Base-by-base conservation (phyloP, 2,888 invertebrate species). In the Drosophila prostipennis region DNA sequence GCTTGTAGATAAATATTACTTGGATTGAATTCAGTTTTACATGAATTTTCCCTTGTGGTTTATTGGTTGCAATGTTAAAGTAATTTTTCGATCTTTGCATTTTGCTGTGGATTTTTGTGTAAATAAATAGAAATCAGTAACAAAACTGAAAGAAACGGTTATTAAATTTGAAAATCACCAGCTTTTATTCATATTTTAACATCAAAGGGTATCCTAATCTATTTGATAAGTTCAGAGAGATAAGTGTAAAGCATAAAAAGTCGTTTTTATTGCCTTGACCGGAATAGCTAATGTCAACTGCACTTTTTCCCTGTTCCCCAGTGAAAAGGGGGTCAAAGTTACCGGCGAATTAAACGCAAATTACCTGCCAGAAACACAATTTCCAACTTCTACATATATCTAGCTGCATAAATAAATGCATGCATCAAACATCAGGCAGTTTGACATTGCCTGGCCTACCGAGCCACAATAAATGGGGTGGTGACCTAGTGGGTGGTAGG, bases 381-480 rank as follows among this genome's bases (percentile, higher is more conserved):
- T 36, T 40, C 16, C 40, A 40, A 19, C 55, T 16, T 7, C 11
- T n/a, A 19, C 23, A 36, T 16, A 34, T 23, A 26, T 51, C 13
- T 34, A 14, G 13, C 32, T 63, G 39, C 42, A 42, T 34, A 48
- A 19, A 43, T 45, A 64, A 51, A 23, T 63, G 45, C 58, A 72
- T 72, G 64, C 71, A 72, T 71, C 73, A 71, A 72, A 72, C 45
- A 63, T 45, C 64, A 63, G 54, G 63, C 63, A 54, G 63, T 63
- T 55, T 63, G 71, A 63, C 71, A 54, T 69, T 40, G 51, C 39
- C 29, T 19, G 54, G 68, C 68, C 65, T 67, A 67, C 65, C 68
- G 40, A 65, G 64, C 65, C 52, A 45, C 52, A 68, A 67, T 55
- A 68, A 55, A 65, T 11, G 45, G 36, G 45, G 29, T 29, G 54